A percentile compares a stretch with the other conserved stretches of the same genome.
Conservation (phyloP, 2,888 invertebrate species). For the Chironomus riparius region DNA sequence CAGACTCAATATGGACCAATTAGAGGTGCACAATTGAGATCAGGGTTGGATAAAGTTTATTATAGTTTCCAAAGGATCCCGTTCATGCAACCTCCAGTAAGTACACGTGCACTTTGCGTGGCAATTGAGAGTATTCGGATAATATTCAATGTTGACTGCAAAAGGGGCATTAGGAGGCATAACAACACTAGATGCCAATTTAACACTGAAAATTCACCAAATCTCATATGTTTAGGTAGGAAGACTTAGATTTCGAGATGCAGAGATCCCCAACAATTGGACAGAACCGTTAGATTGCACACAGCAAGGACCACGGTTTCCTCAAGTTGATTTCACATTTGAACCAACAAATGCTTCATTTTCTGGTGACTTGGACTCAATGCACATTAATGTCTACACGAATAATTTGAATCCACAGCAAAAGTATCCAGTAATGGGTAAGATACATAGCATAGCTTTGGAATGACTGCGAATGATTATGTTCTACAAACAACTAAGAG, state of each 20-base stretch:
- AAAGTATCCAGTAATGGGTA: conserved; percentile 6
- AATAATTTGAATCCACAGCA: conserved; percentile 31
- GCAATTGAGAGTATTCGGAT: too few relatives aligned
- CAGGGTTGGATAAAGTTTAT: background rate
- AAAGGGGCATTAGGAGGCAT: too few relatives aligned
- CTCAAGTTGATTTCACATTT: conserved; percentile 11
- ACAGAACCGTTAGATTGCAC: background rate
- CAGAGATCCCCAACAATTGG: background rate
- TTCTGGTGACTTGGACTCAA: conserved; percentile 47
- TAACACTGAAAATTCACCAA: too few relatives aligned
- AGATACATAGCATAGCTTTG: background rate
- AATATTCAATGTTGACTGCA: too few relatives aligned
- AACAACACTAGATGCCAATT: too few relatives aligned
- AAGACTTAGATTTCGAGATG: background rate
- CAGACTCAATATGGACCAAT: conserved; percentile 1
- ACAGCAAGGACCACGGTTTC: background rate
- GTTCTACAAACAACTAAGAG: too few relatives aligned
- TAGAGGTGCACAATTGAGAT: background rate
- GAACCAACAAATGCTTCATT: conserved; percentile 20
- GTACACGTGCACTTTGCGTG: background rate
- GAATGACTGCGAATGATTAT: too few relatives aligned
- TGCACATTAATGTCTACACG: conserved; percentile 46
- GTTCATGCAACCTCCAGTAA: conserved; percentile 15
- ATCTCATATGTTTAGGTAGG: background rate
- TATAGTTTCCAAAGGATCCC: conserved; percentile 14